Evolutionary conservation across 1,140 invertebrate genomes (phyloP).

Genomic region (Diploscapter pachys): DNA sequence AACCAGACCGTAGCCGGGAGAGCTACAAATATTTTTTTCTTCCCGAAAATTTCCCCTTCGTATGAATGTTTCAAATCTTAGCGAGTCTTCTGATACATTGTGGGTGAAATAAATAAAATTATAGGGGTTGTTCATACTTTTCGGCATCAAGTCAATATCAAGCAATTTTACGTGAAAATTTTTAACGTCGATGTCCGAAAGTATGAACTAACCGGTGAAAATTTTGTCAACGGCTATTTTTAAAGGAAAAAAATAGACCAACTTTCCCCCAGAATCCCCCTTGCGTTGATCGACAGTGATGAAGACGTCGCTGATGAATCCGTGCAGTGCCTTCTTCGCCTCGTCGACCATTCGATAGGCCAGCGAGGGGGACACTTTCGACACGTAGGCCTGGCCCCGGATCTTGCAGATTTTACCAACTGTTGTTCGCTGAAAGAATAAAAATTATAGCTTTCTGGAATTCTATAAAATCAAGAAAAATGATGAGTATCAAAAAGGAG

Average conservation of each 20-base stretch:
- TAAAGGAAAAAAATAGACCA: constrained; percentile 53
- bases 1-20: constrained; percentile 80
- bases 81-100: too few species aligned
- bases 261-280: constrained; percentile 79
- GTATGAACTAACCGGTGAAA: background rate
- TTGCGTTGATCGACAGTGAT: constrained; percentile 86
- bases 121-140: background rate
- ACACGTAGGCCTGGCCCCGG: constrained; percentile 77
- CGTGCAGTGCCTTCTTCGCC: constrained; percentile 82
- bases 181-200: background rate
- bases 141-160: background rate
- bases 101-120: background rate
- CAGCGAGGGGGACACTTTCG: constrained; percentile 83
- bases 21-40: constrained; percentile 57
- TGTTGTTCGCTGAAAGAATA: constrained; percentile 64
- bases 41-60: constrained; percentile 10
- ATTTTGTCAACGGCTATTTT: background rate
- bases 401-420: constrained; percentile 90
- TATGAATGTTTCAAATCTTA: background rate
- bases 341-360: constrained; percentile 80
- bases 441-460: background rate
- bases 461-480: background rate
- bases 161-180: background rate
- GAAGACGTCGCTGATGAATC: constrained; percentile 90
- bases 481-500: constrained; percentile 10